These are phyloP conservation scores for Phrynocephalus vlangalii DNA, from an alignment of 2,797 vertebrate genomes.

Conservation along the genomic window DNA sequence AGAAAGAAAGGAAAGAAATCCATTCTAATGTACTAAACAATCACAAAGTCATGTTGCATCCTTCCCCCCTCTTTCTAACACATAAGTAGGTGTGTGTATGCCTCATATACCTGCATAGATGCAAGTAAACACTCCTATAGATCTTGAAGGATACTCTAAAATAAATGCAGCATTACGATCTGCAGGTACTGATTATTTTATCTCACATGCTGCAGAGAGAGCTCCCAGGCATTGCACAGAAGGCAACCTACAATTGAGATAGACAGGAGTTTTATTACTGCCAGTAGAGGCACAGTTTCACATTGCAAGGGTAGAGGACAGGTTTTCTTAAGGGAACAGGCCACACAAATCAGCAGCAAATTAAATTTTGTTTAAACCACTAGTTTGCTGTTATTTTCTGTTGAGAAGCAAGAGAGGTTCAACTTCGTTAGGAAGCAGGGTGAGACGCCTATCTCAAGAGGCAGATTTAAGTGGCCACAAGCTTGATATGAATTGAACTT, in stretches of 20 bases:
- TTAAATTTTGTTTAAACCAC: slow-evolving; percentile 61
- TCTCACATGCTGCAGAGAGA: slow-evolving; percentile 61
- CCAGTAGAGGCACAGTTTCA: slow-evolving; percentile 58
- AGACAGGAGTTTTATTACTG: slow-evolving; percentile 76
- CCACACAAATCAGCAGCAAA: slow-evolving; percentile 49
- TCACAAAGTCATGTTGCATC: slow-evolving; percentile 44
- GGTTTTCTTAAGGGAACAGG: slow-evolving; percentile 62
- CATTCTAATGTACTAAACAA: slow-evolving; percentile 38
- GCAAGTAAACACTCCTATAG: no score
- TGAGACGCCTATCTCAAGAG: background rate
- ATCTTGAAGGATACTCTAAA: slow-evolving; percentile 37
- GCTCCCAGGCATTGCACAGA: slow-evolving; percentile 63
- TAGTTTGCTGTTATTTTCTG: slow-evolving; percentile 56
- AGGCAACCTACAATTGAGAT: slow-evolving; percentile 67
- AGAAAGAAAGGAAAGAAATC: slow-evolving; percentile 31
- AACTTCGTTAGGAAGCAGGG: background rate
- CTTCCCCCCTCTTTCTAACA: slow-evolving; percentile 33
- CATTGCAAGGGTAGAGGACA: slow-evolving; percentile 55
- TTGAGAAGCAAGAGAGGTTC: background rate
- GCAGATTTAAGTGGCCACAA: background rate
- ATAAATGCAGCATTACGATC: slow-evolving; percentile 73
- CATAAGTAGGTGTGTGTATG: background rate
- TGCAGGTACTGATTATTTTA: slow-evolving; percentile 78
- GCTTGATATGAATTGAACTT: background rate
- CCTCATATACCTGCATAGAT: no score